These are phyloP conservation scores for Brienomyrus brachyistius DNA, from an alignment of 2,113 vertebrate species.

Conservation along the genomic window DNA sequence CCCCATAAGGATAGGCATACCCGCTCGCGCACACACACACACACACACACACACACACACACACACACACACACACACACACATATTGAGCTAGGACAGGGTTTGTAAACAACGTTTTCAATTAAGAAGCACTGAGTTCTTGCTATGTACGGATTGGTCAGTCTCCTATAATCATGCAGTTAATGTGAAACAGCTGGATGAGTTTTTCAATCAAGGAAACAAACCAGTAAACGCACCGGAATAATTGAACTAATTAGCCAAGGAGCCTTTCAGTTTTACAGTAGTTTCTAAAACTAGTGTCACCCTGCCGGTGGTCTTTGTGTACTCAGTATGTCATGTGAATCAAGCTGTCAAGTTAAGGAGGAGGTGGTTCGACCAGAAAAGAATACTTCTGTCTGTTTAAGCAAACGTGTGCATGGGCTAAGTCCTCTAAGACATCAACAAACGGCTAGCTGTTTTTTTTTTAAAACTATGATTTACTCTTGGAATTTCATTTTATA, in stretches of 20 bases:
- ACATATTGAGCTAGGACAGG: neutral
- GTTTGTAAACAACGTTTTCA: neutral
- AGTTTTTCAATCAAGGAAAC: neutral
- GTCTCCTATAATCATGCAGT: neutral
- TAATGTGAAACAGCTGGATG: neutral
- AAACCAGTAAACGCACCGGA: neutral
- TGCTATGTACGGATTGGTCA: neutral
- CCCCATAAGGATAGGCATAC: too few relatives aligned
- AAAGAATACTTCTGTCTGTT: neutral
- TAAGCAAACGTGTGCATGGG: neutral
- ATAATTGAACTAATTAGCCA: neutral
- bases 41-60: too few relatives aligned
- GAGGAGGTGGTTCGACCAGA: neutral
- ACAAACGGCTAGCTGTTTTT: neutral
- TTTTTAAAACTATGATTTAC: neutral
- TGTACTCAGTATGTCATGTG: neutral
- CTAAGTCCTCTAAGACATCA: neutral
- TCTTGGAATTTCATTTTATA: neutral
- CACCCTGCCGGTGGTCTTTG: neutral
- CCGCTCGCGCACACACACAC: too few relatives aligned
- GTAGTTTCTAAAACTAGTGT: neutral
- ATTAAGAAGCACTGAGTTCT: neutral
- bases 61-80: too few relatives aligned
- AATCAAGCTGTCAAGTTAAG: neutral
- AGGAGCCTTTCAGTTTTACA: neutral